Evolutionary conservation across 2,113 vertebrate genomes (phyloP), one percentile per base, ranked within the genome.

Genomic region (Pseudorasbora parva): DNA sequence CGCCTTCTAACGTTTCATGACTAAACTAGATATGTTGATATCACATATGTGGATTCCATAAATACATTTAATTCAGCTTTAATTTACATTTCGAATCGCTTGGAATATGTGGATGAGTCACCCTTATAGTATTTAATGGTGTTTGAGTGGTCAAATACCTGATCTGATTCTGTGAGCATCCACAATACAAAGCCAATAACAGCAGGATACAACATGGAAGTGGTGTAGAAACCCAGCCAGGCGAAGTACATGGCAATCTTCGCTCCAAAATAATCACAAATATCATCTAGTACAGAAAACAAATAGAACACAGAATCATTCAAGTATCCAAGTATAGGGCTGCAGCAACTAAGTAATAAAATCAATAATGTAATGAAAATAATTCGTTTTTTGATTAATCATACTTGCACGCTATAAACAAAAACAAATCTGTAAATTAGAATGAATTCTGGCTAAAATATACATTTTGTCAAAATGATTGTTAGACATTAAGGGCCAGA

Each of bases 231-330:
- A 1, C 98, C 97, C 92, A 99, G 85, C 98, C 98, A 99, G 88
- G 98, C 97, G 0, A 99, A 99, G 66, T 99, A 99, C 97, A 99
- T 96, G 83, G 96, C 97, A 0, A 99, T 96, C 92, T 99, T 99
- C 90, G 98, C 97, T 4, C 98, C 98, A 0, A 99, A 99, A 87
- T 99, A 99, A 88, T 98, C 97, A 10, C 97, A 98, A 90, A 99
- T 98, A 57, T 99, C 98, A 84, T 99, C 97, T 99, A 87, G 0
- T 17, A 17, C 25, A 72, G 0, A 85, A 88, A 17, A 86, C 9
- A 60, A 78, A 45, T 43, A 33, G 82, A 33, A 27, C 2, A 82
- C 0, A 49, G n/a, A 59, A 77, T 23, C 25, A 11, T 59, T 30
- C 19, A 37, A 21, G n/a, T 41, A n/a, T 62, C 68, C 5, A 51